These are phyloP conservation scores for Dendrolimus pini DNA, from an alignment of 2,888 invertebrate genomes.

Conservation along the genomic window DNA sequence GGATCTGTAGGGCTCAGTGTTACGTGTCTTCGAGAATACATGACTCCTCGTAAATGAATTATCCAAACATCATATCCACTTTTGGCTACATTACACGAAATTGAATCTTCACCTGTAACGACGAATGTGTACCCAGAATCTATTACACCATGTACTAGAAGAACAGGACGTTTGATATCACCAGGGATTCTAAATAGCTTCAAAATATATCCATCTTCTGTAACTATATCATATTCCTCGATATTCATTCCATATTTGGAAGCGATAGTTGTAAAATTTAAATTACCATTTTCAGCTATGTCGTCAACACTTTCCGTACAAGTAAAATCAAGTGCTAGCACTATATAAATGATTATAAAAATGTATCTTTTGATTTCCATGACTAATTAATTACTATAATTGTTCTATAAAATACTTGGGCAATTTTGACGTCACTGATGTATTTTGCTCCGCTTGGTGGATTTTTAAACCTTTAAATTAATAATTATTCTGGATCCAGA, in stretches of 20 bases:
- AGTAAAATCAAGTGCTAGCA: no score
- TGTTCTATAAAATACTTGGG: no score
- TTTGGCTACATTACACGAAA: conserved; percentile 42
- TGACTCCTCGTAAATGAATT: conserved; percentile 70
- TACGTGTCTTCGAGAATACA: conserved; percentile 70
- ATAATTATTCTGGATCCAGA: no score
- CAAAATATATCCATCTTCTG: conserved; percentile 20
- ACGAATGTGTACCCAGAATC: conserved; percentile 30
- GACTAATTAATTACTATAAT: no score
- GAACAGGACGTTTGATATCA: conserved; percentile 9
- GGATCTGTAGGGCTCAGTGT: conserved; percentile 38
- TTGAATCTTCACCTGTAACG: conserved; percentile 24
- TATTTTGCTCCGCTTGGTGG: no score
- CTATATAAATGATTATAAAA: no score
- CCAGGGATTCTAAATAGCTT: conserved; percentile 23
- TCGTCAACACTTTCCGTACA: no score
- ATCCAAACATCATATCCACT: conserved; percentile 61
- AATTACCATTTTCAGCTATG: not conserved
- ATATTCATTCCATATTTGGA: conserved; percentile 22
- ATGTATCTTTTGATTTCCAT: no score
- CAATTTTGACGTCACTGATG: no score
- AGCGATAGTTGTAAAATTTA: conserved; percentile 27
- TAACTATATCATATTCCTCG: conserved; percentile 14
- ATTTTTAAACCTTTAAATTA: no score
- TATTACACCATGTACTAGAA: conserved; percentile 29